Conservation (phyloP, 2,888 invertebrate species). For the Pristionchus exspectatus region DNA sequence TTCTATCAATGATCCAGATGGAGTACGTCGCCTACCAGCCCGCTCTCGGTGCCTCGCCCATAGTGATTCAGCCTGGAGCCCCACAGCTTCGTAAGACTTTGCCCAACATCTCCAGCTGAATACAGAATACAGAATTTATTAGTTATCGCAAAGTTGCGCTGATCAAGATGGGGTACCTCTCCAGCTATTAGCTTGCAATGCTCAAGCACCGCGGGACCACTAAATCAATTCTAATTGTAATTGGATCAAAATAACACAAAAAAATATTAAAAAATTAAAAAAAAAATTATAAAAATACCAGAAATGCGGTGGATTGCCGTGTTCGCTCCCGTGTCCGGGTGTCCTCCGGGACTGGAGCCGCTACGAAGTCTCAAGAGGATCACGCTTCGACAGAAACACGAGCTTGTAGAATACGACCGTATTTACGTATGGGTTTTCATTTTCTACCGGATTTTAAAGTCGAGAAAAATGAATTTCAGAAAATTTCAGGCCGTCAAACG, state of each 20-base stretch:
- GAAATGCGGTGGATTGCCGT: not conserved
- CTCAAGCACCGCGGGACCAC: too few species aligned
- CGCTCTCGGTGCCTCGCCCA: not conserved
- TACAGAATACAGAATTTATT: not conserved
- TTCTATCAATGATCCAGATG: not conserved
- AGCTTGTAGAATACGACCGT: not conserved
- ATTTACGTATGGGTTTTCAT: not conserved
- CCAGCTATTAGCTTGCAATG: too few species aligned
- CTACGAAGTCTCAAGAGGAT: not conserved
- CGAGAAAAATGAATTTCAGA: too few species aligned
- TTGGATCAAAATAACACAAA: too few species aligned
- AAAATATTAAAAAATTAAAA: too few species aligned
- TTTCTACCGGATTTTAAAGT: too few species aligned
- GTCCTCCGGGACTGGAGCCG: not conserved
- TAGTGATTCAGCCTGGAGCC: not conserved
- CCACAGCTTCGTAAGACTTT: not conserved
- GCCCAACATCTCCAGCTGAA: too few species aligned
- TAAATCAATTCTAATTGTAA: too few species aligned
- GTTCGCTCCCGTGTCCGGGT: not conserved
- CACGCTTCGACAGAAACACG: not conserved
- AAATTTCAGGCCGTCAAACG: too few species aligned
- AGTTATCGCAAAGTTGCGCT: too few species aligned
- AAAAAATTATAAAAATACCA: too few species aligned
- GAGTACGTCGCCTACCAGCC: not conserved
- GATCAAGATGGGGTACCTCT: too few species aligned